phyloP scores from a whole-genome alignment of 2,113 vertebrate genomes.

The Oreochromis aureus region DNA sequence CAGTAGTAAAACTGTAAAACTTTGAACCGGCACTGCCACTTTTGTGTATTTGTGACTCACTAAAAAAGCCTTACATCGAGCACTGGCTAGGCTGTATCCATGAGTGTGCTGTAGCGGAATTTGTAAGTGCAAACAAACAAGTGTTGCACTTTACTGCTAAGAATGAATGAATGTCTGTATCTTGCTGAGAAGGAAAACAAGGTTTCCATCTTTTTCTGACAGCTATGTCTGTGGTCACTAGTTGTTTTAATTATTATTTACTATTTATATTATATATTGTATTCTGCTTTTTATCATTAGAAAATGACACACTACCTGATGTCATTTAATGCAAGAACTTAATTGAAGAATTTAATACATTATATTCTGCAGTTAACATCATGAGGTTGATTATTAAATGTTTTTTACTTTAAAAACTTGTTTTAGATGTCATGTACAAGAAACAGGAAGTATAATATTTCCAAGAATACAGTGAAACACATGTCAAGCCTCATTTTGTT shows the following conservation, averaged over 20 bases:
- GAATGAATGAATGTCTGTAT: not conserved
- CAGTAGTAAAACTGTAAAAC: not conserved
- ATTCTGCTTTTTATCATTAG: not conserved
- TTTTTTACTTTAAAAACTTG: not conserved
- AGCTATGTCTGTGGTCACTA: not conserved
- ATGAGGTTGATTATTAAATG: not conserved
- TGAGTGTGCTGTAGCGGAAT: not conserved
- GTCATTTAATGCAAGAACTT: not conserved
- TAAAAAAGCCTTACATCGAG: not conserved
- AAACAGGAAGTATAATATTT: not conserved
- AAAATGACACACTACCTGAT: not conserved
- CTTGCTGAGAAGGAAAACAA: not conserved
- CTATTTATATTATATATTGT: not conserved
- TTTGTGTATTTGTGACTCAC: fast-evolving
- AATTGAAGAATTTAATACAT: not conserved
- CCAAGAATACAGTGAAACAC: not conserved
- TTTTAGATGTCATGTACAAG: not conserved
- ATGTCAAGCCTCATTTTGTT: not conserved
- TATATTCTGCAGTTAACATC: not conserved
- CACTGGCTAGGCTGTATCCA: not conserved
- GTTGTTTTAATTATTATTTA: not conserved
- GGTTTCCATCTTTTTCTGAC: not conserved
- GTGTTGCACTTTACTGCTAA: not conserved
- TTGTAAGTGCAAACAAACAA: not conserved
- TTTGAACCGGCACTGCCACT: not conserved